Evolutionary conservation across 2,113 vertebrate species (phyloP), one percentile per base, ranked within the genome.

Genomic region (Ondatra zibethicus): DNA sequence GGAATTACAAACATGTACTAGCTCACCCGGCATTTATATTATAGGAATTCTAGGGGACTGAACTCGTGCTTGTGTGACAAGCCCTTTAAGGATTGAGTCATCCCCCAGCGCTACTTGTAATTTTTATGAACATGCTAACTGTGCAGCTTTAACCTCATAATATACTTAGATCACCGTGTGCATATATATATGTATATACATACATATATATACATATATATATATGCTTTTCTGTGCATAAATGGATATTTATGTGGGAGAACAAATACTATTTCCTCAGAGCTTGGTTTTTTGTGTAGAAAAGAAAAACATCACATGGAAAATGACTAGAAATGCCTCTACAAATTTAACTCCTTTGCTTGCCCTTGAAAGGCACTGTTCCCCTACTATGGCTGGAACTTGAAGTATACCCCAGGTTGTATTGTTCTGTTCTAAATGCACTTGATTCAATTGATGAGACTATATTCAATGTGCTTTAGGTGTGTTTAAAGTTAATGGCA

Each of bases 291-390:
- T 55, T 90, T 29, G 1, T 42, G 31, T 61, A 68, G 42, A 95
- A 95, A 2, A 3, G 7, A 33, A 68, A 55, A 75, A 61, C 81
- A 47, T n/a, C 4, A 3, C 19, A 29, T 90, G 81, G 84, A 77
- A 52, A 86, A 92, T 78, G 1, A 8, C 42, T 86, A 77, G 82
- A 75, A 93, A 81, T 39, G 47, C 13, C 21, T 90, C 52, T 39
- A 80, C 50, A 90, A 89, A 93, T 93, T 58, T 93, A 89, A 55
- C 86, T 87, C 1, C 23, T 42, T 81, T 90, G 39, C 39, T 77
- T 97, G 50, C 80, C 17, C 68, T 39, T 13, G 14, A 72, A 91
- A 45, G 66, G 12, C 3, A 36, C 47, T 36, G 17, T 80, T 7
- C 23, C 63, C 77, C 6, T 90, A 39, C 1, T 65, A 77, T 47